phyloP scores from a whole-genome alignment of 2,113 vertebrate species.

The Macaca mulatta region DNA sequence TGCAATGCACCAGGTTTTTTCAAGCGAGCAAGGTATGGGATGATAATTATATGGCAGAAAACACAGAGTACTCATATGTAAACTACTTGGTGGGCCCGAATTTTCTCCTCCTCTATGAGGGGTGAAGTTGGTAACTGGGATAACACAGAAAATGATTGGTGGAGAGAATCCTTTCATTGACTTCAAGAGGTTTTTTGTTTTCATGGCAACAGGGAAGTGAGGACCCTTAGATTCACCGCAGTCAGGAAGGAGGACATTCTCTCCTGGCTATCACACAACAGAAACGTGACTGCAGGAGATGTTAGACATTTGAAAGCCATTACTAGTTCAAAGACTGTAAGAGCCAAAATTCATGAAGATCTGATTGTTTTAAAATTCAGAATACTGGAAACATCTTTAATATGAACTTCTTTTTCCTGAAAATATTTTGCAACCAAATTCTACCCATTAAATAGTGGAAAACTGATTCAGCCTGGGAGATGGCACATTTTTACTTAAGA shows the following conservation, averaged over 20 bases:
- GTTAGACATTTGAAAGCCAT: neutral
- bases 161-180: neutral
- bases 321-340: neutral
- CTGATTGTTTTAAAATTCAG: neutral
- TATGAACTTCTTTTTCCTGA: neutral
- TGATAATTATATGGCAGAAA: neutral
- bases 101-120: neutral
- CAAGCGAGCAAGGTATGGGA: neutral
- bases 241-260: neutral
- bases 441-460: neutral
- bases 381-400: neutral
- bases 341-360: neutral
- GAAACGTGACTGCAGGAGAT: neutral
- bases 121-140: neutral
- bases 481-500: neutral
- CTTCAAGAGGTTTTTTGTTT: neutral
- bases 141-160: neutral
- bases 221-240: neutral
- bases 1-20: neutral
- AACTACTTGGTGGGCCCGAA: neutral
- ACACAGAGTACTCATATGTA: neutral
- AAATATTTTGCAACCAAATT: constrained; percentile 17
- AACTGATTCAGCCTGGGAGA: neutral
- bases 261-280: neutral
- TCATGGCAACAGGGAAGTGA: neutral